phyloP scores from a whole-genome alignment of 2,888 invertebrate genomes.

The Drosophila mettleri region DNA sequence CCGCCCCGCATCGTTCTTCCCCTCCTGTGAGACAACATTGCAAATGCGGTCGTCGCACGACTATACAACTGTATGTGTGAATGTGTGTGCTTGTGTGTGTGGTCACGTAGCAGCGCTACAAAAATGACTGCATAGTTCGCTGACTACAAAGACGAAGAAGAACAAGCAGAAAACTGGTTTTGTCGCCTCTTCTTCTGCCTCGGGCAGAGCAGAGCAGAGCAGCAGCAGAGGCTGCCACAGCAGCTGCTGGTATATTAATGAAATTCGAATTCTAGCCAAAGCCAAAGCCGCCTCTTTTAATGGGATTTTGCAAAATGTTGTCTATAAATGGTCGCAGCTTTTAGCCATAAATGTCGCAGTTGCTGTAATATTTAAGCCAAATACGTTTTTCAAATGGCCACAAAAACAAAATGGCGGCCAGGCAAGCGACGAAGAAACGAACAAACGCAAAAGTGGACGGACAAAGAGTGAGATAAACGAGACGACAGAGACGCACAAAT shows the following conservation, averaged over 20 bases:
- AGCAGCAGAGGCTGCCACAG: slow-evolving; percentile 15
- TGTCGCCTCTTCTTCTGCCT: slow-evolving; percentile 39
- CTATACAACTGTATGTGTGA: slow-evolving; percentile 15
- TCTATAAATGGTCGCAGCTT: slow-evolving; percentile 61
- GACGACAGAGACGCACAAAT: slow-evolving; percentile 41
- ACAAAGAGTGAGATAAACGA: slow-evolving; percentile 17
- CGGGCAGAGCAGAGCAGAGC: slow-evolving; percentile 11
- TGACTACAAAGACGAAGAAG: slow-evolving; percentile 39
- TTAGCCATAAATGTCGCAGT: slow-evolving; percentile 59
- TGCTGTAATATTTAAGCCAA: slow-evolving; percentile 61
- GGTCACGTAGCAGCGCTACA: slow-evolving; percentile 74
- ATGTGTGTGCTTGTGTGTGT: slow-evolving; percentile 29
- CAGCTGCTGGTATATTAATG: slow-evolving; percentile 61
- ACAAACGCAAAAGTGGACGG: slow-evolving; percentile 19
- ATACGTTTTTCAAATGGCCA: slow-evolving; percentile 33
- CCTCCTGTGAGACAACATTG: slow-evolving; percentile 26
- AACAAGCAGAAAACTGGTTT: slow-evolving; percentile 55
- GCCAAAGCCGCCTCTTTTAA: slow-evolving; percentile 52
- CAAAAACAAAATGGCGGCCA: slow-evolving; percentile 57
- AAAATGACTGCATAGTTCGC: slow-evolving; percentile 65
- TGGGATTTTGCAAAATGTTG: slow-evolving; percentile 51
- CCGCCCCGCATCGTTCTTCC: slow-evolving; percentile 12
- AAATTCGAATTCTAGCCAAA: slow-evolving; percentile 61
- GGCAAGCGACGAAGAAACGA: slow-evolving; percentile 22
- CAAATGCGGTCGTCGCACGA: slow-evolving; percentile 72